Conservation (phyloP, 2,797 vertebrate genomes). For the Macroramphosus scolopax region DNA sequence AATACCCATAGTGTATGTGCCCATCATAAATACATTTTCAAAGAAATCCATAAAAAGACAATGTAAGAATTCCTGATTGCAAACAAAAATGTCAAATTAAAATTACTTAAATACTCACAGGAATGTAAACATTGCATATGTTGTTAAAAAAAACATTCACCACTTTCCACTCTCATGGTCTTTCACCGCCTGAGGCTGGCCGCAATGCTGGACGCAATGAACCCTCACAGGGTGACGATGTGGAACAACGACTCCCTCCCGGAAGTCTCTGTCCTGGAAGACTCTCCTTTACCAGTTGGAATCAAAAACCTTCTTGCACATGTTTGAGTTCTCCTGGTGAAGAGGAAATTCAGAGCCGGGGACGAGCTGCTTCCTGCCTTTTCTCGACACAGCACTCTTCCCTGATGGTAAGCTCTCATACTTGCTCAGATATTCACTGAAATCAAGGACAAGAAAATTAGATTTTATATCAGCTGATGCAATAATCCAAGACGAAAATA, state of each 20-base stretch:
- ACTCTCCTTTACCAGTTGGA: conserved; percentile 68
- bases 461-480: background rate
- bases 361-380: conserved; percentile 72
- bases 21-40: conserved; percentile 69
- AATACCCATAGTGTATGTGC: conserved; percentile 41
- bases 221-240: conserved; percentile 27
- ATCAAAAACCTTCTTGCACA: conserved; percentile 90
- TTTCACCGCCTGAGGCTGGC: conserved; percentile 30
- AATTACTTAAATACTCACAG: conserved; percentile 85
- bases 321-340: conserved; percentile 95
- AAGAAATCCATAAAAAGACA: conserved; percentile 58
- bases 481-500: background rate
- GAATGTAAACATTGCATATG: conserved; percentile 90
- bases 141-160: conserved; percentile 41
- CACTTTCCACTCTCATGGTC: conserved; percentile 22
- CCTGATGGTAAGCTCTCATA: conserved; percentile 87
- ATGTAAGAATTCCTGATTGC: conserved; percentile 49
- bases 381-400: conserved; percentile 71
- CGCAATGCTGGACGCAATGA: conserved; percentile 53
- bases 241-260: no score
- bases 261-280: conserved; percentile 53
- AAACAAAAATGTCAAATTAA: conserved; percentile 70
- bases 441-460: conserved; percentile 9
- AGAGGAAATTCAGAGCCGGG: conserved; percentile 91
- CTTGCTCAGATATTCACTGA: conserved; percentile 82